phyloP scores from a whole-genome alignment of 2,113 vertebrate species.

The Tichodroma muraria region DNA sequence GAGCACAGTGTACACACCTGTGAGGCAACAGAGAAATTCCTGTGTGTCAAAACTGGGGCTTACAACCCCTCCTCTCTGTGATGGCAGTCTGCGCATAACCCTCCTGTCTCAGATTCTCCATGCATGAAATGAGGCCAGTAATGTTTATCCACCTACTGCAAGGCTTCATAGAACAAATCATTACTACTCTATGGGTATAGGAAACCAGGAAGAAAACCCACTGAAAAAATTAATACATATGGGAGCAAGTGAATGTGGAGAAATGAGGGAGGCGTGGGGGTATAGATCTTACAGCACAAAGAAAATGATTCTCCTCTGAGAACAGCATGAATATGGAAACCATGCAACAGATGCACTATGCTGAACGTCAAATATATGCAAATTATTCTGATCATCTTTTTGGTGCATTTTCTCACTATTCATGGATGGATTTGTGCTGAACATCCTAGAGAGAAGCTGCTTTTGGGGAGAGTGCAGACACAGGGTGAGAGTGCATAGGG shows the following conservation, averaged over 20 bases:
- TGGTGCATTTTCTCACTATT: neutral
- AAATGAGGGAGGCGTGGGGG: neutral
- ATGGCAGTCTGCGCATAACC: neutral
- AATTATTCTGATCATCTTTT: neutral
- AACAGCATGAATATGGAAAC: slow-evolving; percentile 5
- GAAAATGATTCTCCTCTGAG: neutral
- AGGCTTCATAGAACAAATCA: neutral
- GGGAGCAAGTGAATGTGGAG: neutral
- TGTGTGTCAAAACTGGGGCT: neutral
- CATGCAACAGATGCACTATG: neutral
- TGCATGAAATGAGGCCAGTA: neutral
- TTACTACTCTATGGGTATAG: neutral
- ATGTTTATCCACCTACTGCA: neutral
- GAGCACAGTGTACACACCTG: neutral
- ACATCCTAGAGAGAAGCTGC: neutral
- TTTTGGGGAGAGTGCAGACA: neutral
- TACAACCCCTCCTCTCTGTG: rapidly evolving
- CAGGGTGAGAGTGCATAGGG: rapidly evolving
- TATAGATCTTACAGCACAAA: neutral
- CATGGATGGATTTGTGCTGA: neutral
- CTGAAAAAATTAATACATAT: neutral
- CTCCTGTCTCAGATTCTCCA: neutral
- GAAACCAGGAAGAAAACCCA: neutral
- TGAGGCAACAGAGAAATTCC: neutral
- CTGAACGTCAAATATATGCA: neutral